Base-by-base conservation (phyloP, 2,797 vertebrate species). In the Heteromormyrus szaboi region DNA sequence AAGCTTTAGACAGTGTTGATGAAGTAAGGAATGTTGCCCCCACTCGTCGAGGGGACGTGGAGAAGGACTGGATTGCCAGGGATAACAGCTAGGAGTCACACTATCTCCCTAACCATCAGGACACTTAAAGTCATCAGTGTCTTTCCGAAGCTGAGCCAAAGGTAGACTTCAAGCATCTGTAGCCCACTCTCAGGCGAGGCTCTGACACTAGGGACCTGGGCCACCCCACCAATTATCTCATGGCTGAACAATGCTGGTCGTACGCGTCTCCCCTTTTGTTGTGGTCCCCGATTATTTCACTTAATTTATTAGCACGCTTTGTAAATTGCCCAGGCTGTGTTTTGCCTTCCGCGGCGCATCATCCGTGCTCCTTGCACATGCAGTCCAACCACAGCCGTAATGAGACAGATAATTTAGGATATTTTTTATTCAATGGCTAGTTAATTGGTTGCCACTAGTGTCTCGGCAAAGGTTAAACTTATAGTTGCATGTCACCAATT, bases 341-440 rank as follows among this genome's bases (percentile, higher is more conserved):
- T 91, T 90, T 94, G 89, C 92, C 91, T 93, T 65, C 90, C 91
- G 86, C 86, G 88, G 88, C 92, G 92, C 90, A 90, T 93, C 91
- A 44, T 93, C 89, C 90, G 89, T 91, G 91, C 93, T 93, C 93
- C 92, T 93, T 94, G 91, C 93, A 94, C 94, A 95, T 91, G 94
- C 94, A 93, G 92, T 91, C 93, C 93, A 94, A 92, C 84, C 94
- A 91, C 90, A 93, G 93, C 93, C 89, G 95, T 96, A 95, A 96
- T 96, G 95, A 96, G 95, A 97, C 94, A 95, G 94, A 96, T 97
- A 96, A 97, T 96, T 95, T 95, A 93, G 93, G 94, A 94, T 94
- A 93, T 95, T 96, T 96, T 95, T 93, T 95, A 94, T 96, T 95
- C 94, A 95, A 91, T 94, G 94, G 94, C 93, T 94, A 94, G 94